Percentiles rank a stretch among this genome's conserved stretches.
Evolutionary conservation across 2,888 invertebrate genomes (phyloP).

Genomic region (Hypomecis punctinalis): DNA sequence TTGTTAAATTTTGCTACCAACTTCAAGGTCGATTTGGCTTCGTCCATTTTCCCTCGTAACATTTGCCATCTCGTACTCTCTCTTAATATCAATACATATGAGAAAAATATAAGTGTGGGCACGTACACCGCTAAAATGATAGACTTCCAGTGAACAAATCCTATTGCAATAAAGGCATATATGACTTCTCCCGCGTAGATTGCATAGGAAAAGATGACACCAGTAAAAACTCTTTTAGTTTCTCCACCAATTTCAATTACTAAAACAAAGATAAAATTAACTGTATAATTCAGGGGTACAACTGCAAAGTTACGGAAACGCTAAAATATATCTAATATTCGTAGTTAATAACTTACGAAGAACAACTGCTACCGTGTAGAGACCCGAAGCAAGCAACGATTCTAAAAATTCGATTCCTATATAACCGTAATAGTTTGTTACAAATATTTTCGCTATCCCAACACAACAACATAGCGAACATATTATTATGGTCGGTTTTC

Average conservation of each 20-base stretch:
- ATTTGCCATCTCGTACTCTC: constrained; percentile 75
- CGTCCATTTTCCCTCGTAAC: constrained; percentile 61
- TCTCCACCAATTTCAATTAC: constrained; percentile 76
- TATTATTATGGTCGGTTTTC: constrained; percentile 68
- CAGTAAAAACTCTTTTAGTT: constrained; percentile 67
- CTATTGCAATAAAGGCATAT: constrained; percentile 68
- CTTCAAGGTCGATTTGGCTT: constrained; percentile 63
- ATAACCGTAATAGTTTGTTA: constrained; percentile 63
- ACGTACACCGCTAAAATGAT: constrained; percentile 63
- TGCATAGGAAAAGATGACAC: constrained; percentile 70
- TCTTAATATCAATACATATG: constrained; percentile 58
- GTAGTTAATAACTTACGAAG: no score
- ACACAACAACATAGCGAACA: constrained; percentile 67
- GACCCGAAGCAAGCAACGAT: constrained; percentile 67
- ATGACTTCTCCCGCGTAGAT: constrained; percentile 69
- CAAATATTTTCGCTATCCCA: constrained; percentile 66
- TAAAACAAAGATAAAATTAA: constrained; percentile 47
- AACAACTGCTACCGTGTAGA: constrained; percentile 64
- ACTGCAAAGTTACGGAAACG: no score
- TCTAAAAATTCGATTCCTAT: constrained; percentile 68
- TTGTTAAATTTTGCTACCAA: constrained; percentile 61
- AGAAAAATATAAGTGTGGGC: constrained; percentile 62
- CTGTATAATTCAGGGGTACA: no score
- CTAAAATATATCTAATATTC: no score
- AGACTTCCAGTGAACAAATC: constrained; percentile 67